Evolutionary conservation across 1,140 invertebrate genomes (phyloP).

Genomic region (Radopholus similis): DNA sequence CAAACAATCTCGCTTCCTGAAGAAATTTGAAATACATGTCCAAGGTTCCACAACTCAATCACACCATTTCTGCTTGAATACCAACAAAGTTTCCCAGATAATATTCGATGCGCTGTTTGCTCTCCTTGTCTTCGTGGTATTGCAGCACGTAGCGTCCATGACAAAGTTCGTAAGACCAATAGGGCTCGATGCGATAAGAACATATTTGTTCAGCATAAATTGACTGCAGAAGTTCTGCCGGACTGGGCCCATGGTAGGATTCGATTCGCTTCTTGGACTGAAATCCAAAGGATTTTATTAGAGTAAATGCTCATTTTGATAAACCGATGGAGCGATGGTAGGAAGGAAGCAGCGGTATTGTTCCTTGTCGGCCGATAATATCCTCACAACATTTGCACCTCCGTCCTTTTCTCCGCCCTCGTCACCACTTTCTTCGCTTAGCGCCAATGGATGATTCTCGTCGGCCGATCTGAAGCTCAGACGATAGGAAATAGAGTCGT

Average conservation of each 20-base stretch:
- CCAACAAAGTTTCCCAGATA: conserved; percentile 25
- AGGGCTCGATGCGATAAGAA: conserved; percentile 74
- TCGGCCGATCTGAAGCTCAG: conserved; percentile 22
- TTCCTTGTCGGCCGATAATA: conserved; percentile 26
- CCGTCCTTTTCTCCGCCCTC: background rate
- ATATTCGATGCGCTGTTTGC: conserved; percentile 47
- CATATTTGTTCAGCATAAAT: conserved; percentile 38
- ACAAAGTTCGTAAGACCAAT: conserved; percentile 95
- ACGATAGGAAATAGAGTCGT: conserved; percentile 30
- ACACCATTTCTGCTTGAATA: conserved; percentile 11
- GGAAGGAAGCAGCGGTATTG: conserved; percentile 26
- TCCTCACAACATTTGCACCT: conserved; percentile 21
- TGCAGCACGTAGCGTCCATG: conserved; percentile 84
- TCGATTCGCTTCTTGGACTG: conserved; percentile 34
- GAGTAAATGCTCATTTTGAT: conserved; percentile 15
- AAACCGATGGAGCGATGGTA: conserved; percentile 11
- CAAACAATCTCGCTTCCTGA: conserved; percentile 35
- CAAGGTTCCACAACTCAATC: background rate
- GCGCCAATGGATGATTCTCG: background rate
- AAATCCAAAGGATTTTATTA: conserved; percentile 21
- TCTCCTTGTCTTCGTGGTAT: conserved; percentile 87
- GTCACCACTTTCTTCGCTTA: background rate
- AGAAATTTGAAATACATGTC: background rate
- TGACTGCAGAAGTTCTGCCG: conserved; percentile 26
- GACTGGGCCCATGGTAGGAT: conserved; percentile 55